phyloP scores from a whole-genome alignment of 2,888 invertebrate species.

The Kuschelorhynchus macadamiae region DNA sequence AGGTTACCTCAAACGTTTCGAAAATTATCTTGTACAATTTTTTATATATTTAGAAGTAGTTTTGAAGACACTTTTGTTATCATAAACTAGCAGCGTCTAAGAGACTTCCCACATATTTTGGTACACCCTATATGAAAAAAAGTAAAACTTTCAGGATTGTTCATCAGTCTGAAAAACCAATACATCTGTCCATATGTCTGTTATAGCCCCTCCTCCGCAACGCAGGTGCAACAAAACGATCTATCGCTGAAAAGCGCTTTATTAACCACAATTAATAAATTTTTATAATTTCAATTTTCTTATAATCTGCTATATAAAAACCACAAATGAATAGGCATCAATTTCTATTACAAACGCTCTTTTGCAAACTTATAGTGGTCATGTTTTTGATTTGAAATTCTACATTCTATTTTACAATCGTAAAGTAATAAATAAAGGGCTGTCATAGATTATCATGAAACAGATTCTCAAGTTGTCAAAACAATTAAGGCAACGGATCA shows the following conservation, averaged over 20 bases:
- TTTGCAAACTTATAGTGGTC: slow-evolving; percentile 39
- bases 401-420: slow-evolving; percentile 43
- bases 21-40: too few species aligned
- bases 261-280: slow-evolving; percentile 27
- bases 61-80: too few species aligned
- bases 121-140: too few species aligned
- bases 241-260: slow-evolving; percentile 21
- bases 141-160: too few species aligned
- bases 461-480: slow-evolving; percentile 35
- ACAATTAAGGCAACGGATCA: slow-evolving; percentile 44
- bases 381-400: slow-evolving; percentile 42
- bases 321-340: slow-evolving; percentile 27
- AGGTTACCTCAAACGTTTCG: too few species aligned
- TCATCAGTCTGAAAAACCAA: too few species aligned
- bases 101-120: too few species aligned
- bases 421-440: slow-evolving; percentile 42
- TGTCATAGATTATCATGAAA: slow-evolving; percentile 34
- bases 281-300: slow-evolving; percentile 19
- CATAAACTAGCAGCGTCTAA: too few species aligned
- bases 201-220: too few species aligned
- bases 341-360: slow-evolving; percentile 31
- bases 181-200: too few species aligned
- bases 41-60: too few species aligned
- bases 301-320: slow-evolving; percentile 29
- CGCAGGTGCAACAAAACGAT: slow-evolving; percentile 1